Evolutionary conservation across 2,888 invertebrate genomes (phyloP), one percentile per base, ranked within the genome.

Genomic region (Operophtera brumata): DNA sequence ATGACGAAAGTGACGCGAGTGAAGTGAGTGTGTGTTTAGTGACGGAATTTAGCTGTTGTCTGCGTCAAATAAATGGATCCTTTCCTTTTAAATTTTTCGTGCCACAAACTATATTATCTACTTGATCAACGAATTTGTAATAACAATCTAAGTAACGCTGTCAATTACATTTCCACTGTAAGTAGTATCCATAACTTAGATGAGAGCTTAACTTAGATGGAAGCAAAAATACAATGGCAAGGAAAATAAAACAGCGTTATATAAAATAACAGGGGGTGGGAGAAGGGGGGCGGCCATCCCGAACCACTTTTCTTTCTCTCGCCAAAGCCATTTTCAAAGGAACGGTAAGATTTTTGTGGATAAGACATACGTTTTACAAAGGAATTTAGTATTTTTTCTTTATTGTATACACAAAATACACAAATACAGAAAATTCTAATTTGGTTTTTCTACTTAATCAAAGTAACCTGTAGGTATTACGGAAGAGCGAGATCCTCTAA

Each of bases 261-360:
- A 79, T 78, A 78, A 78, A 78, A 77, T 75, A 78, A 75, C 74
- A 70, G 65, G 65, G 47, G 56, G 49, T 58, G 61, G 61, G 56
- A 59, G 62, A 34, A 56, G 53, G 44, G 50, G 48, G 68, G 59
- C 69, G 75, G 77, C 74, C 76, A 75, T 73, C 74, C 74, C 67
- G 75, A 76, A 76, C 78, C 79, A 80, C 78, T 82, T 81, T 83
- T 84, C 83, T 84, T 84, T 84, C 83, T 82, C 80, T 82, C 82
- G 83, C 82, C 82, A 75, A 71, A 75, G 75, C 72, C 75, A 70
- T 75, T 73, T 72, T 78, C 66, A 73, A 76, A 75, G 74, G 72
- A 68, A 51, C 54, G 65, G 3, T 5, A 46, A 70, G 11, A 32
- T 30, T 71, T 48, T 12, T 62, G 44, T 73, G 80, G 86, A 85